phyloP scores from a whole-genome alignment of 2,113 vertebrate genomes.

The Machaerirhynchus nigripectus region DNA sequence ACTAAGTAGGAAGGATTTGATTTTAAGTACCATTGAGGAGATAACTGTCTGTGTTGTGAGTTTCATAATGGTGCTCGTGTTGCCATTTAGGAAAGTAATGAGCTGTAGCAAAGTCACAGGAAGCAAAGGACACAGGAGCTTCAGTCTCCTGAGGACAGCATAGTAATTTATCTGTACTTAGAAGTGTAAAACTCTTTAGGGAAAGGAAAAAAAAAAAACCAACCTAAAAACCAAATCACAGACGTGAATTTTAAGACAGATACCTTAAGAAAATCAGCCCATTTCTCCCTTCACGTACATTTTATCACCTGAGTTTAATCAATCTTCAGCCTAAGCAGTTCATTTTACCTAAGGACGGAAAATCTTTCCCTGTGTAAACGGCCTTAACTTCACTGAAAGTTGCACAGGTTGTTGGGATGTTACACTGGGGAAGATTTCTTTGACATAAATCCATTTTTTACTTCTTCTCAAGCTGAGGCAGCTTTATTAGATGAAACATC shows the following conservation, averaged over 20 bases:
- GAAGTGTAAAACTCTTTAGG: neutral
- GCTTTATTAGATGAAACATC: neutral
- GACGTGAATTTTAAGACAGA: neutral
- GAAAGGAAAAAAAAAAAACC: neutral
- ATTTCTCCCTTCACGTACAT: neutral
- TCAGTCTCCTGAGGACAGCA: neutral
- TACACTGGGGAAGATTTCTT: neutral
- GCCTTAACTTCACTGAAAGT: neutral
- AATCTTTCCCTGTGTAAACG: neutral
- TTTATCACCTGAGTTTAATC: neutral
- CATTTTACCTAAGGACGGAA: neutral
- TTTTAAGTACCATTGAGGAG: neutral
- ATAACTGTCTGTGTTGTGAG: neutral
- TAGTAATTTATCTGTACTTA: neutral
- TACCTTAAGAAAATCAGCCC: neutral
- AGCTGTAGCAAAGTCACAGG: neutral
- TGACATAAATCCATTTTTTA: neutral
- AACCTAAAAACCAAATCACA: neutral
- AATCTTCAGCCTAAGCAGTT: neutral
- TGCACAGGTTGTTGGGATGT: neutral
- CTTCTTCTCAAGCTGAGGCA: neutral
- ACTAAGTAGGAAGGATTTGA: neutral
- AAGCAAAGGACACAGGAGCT: neutral
- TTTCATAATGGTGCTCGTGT: neutral
- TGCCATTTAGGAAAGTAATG: slow-evolving; percentile 3